Conservation (phyloP, 2,888 invertebrate genomes). For the Tenthredo notha region DNA sequence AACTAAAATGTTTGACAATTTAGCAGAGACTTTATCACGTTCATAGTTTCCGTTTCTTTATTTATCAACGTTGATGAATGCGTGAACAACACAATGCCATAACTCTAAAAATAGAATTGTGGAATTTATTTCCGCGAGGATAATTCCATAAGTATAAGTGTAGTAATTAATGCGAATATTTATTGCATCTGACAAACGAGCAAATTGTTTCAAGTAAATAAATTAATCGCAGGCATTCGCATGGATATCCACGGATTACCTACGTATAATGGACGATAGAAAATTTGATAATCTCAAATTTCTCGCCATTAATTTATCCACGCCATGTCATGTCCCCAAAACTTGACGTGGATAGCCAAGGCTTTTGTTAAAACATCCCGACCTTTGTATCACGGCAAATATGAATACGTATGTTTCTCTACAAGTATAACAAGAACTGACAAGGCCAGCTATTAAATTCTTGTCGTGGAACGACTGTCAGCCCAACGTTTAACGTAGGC, state of each 20-base stretch:
- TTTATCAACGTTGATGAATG: background rate
- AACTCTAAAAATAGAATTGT: background rate
- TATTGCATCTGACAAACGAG: constrained; percentile 3
- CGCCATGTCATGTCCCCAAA: constrained; percentile 9
- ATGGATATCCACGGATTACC: background rate
- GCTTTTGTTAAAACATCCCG: constrained; percentile 25
- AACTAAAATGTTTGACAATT: background rate
- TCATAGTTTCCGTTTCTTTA: background rate
- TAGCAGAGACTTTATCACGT: background rate
- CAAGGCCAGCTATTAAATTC: constrained; percentile 26
- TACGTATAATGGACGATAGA: background rate
- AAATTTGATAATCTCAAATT: constrained; percentile 7
- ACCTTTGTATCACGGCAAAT: constrained; percentile 13
- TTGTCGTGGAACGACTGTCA: background rate
- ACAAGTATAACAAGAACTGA: constrained; percentile 5
- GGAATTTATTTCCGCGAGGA: background rate
- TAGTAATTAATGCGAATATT: background rate
- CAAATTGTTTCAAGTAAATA: background rate
- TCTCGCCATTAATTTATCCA: constrained; percentile 39
- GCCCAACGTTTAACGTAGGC: background rate
- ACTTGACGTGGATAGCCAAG: constrained; percentile 27
- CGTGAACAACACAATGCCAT: background rate
- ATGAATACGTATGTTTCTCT: constrained; percentile 29
- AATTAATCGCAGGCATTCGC: background rate
- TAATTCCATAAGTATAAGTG: background rate